These are phyloP conservation scores for Chamaea fasciata DNA, from an alignment of 2,113 vertebrate genomes.

Conservation along the genomic window DNA sequence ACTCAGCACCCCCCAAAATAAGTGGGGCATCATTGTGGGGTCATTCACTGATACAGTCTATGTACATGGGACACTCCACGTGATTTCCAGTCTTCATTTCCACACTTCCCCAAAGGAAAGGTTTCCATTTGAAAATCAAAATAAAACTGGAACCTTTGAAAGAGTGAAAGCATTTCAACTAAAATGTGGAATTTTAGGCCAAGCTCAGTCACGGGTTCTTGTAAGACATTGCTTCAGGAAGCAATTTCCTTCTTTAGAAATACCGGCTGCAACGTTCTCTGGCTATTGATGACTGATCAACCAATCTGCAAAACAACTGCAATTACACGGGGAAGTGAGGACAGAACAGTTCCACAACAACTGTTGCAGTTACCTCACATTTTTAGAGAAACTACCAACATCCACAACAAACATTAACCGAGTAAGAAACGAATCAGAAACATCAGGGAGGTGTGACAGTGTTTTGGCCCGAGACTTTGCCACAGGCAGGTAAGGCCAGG, in stretches of 20 bases:
- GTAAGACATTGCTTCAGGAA: background rate
- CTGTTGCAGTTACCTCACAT: background rate
- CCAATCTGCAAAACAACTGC: background rate
- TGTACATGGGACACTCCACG: background rate
- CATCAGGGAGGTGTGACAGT: accelerated
- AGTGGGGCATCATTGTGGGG: background rate
- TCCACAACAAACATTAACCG: accelerated
- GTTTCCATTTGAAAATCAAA: background rate
- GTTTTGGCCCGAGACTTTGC: background rate
- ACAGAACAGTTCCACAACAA: background rate
- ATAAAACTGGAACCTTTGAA: background rate
- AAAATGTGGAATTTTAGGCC: background rate
- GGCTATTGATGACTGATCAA: background rate
- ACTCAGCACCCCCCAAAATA: background rate
- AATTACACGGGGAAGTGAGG: background rate
- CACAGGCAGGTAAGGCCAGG: background rate
- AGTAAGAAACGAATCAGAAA: accelerated
- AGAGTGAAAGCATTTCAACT: background rate
- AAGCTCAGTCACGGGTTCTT: background rate
- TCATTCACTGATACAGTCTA: background rate
- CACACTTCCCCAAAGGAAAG: background rate
- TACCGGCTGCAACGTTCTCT: background rate
- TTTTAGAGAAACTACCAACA: background rate
- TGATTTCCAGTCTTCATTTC: background rate
- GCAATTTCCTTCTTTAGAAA: background rate